Percentiles rank a stretch among this genome's conserved stretches.
Conservation (phyloP, 2,113 vertebrate genomes). For the Lepus americanus region DNA sequence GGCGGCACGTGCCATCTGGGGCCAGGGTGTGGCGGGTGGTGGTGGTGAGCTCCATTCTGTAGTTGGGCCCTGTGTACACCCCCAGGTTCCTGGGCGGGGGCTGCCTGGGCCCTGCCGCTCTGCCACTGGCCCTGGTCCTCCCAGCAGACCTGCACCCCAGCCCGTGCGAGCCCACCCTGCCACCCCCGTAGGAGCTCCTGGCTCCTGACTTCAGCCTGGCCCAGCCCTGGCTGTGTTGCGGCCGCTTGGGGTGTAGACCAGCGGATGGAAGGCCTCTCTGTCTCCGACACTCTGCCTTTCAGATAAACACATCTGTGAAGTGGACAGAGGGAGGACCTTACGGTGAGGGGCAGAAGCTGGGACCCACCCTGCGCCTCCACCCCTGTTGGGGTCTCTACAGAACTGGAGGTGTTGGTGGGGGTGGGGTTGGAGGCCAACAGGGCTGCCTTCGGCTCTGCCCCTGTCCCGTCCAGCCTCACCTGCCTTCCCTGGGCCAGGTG, state of each 20-base stretch:
- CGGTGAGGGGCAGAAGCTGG: neutral
- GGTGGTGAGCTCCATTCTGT: neutral
- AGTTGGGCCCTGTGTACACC: neutral
- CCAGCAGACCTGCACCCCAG: no score
- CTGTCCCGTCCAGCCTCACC: no score
- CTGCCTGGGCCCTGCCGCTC: neutral
- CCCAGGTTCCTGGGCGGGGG: neutral
- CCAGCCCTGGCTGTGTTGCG: no score
- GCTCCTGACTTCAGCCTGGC: no score
- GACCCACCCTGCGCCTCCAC: rapidly evolving
- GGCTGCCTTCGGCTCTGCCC: no score
- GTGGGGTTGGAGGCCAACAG: neutral
- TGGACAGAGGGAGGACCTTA: neutral
- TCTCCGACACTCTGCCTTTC: no score
- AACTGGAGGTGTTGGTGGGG: neutral
- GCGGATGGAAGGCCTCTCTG: no score
- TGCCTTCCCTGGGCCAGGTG: neutral
- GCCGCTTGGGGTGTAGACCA: no score
- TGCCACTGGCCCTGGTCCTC: neutral
- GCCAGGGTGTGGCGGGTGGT: rapidly evolving
- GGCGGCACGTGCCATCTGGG: neutral
- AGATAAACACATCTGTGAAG: no score
- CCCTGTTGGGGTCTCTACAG: no score
- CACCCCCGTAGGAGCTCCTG: no score
- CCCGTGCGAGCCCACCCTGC: no score